Conservation (phyloP, 2,797 vertebrate species). For the Peromyscus aztecus region DNA sequence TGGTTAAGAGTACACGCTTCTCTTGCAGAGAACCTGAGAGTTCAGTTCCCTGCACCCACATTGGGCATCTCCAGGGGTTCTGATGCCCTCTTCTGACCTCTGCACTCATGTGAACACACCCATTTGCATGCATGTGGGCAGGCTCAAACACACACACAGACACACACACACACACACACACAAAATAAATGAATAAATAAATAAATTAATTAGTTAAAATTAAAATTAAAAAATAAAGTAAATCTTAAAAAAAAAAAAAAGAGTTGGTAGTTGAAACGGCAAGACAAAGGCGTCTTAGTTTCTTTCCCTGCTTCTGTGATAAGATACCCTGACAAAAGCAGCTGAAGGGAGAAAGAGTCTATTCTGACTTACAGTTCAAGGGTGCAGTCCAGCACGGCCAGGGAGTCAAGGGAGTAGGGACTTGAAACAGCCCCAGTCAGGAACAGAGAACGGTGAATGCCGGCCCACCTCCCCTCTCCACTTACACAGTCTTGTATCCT, state of each 20-base stretch:
- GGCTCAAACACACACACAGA: not conserved
- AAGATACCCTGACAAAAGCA: not conserved
- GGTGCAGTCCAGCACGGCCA: not conserved
- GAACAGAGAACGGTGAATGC: not conserved
- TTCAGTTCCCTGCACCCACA: not conserved
- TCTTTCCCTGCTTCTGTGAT: not conserved
- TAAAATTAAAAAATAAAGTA: not conserved
- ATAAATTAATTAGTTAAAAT: too few species aligned
- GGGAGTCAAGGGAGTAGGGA: not conserved
- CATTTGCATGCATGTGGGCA: not conserved
- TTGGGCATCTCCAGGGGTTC: not conserved
- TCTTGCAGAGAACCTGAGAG: not conserved
- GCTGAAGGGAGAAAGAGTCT: not conserved
- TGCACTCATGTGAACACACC: not conserved
- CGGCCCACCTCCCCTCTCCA: too few species aligned
- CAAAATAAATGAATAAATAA: not conserved
- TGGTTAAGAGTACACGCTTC: not conserved
- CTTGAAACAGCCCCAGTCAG: not conserved
- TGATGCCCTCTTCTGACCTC: not conserved
- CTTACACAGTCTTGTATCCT: not conserved
- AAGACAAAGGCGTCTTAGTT: not conserved
- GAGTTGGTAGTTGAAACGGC: not conserved
- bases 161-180: not conserved
- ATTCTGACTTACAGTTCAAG: not conserved
- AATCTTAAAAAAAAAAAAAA: not conserved